phyloP scores from a whole-genome alignment of 1,140 invertebrate species.

The Rhynchophorus ferrugineus region DNA sequence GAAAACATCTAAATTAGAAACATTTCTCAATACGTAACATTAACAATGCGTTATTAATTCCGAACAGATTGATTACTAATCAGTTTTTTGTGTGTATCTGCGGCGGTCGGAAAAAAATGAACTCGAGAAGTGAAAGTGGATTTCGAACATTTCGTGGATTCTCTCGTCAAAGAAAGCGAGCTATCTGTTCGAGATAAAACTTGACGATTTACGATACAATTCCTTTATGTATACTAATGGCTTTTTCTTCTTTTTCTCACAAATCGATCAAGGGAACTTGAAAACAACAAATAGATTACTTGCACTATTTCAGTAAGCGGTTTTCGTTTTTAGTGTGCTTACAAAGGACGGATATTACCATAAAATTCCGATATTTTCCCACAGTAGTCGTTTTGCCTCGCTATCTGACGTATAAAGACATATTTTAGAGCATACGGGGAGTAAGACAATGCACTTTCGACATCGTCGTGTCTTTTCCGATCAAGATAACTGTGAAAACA shows the following conservation, averaged over 20 bases:
- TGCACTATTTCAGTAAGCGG: constrained; percentile 2
- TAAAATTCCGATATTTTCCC: constrained; percentile 20
- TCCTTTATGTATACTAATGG: not conserved
- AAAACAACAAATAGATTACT: constrained; percentile 5
- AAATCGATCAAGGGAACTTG: constrained; percentile 6
- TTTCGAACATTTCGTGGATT: no score
- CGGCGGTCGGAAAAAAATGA: no score
- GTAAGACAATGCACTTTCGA: constrained; percentile 20
- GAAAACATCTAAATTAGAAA: no score
- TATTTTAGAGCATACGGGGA: constrained; percentile 21
- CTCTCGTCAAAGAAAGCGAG: not conserved
- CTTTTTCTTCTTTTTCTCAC: constrained; percentile 9
- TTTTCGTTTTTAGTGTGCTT: not conserved
- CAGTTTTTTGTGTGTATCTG: no score
- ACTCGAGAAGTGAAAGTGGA: no score
- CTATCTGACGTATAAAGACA: constrained; percentile 21
- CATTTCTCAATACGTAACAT: no score
- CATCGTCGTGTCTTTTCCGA: constrained; percentile 20
- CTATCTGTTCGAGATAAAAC: not conserved
- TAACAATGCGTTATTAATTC: no score
- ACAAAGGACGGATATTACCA: constrained; percentile 21
- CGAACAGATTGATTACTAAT: no score
- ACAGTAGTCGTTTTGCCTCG: constrained; percentile 11
- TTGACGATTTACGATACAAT: not conserved
- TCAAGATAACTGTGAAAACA: constrained; percentile 18